Percentiles rank a stretch among this genome's conserved stretches.
Conservation (phyloP, 2,113 vertebrate species). For the Syngnathus scovelli region DNA sequence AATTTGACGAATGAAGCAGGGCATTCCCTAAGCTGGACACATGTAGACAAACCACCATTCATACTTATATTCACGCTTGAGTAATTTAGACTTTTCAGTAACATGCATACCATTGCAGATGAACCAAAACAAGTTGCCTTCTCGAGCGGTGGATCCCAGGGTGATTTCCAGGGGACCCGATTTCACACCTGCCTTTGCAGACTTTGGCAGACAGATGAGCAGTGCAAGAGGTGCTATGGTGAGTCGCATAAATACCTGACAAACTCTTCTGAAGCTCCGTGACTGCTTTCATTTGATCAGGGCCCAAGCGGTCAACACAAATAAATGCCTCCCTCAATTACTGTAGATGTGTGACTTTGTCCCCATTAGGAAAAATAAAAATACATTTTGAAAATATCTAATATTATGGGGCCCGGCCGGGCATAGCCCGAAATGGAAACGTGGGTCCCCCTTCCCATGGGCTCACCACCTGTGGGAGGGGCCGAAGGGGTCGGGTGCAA, state of each 20-base stretch:
- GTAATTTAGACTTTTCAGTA: neutral
- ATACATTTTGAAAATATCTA: neutral
- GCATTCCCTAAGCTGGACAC: neutral
- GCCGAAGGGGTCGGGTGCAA: too few species aligned
- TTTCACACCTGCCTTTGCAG: constrained; percentile 95
- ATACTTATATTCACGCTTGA: neutral
- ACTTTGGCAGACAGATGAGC: constrained; percentile 85
- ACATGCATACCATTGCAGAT: constrained; percentile 70
- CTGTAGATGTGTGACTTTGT: too few species aligned
- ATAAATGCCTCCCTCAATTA: neutral
- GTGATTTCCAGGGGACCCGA: constrained; percentile 90
- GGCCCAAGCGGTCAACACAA: neutral
- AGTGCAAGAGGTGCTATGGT: constrained; percentile 83
- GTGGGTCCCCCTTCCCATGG: too few species aligned
- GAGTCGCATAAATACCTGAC: constrained; percentile 59
- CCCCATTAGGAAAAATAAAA: too few species aligned
- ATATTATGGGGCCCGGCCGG: too few species aligned
- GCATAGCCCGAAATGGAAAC: too few species aligned
- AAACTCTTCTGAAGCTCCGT: neutral
- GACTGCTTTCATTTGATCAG: neutral
- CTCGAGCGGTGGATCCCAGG: constrained; percentile 81
- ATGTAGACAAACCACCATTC: neutral
- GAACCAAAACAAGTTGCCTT: constrained; percentile 85
- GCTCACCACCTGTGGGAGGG: too few species aligned
- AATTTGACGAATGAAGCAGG: neutral